Evolutionary conservation across 2,113 vertebrate species (phyloP).

Genomic region (Crypturellus undulatus): DNA sequence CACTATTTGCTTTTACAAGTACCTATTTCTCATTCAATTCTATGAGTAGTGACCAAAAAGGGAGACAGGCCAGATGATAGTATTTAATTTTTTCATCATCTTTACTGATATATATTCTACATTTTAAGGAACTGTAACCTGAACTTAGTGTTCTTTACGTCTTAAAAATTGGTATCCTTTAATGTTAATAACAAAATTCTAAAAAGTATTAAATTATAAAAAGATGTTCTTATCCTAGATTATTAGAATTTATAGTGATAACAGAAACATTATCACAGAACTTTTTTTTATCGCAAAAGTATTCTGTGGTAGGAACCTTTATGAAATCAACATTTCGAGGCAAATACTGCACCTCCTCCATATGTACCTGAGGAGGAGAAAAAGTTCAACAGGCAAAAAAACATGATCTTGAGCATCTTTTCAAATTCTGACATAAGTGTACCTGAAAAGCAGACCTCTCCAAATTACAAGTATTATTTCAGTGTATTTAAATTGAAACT

Average conservation of each 20-base stretch:
- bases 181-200: background rate
- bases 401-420: background rate
- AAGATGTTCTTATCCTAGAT: background rate
- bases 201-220: background rate
- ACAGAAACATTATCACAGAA: background rate
- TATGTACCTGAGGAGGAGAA: background rate
- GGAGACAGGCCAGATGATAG: background rate
- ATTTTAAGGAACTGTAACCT: constrained; percentile 20
- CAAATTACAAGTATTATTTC: background rate
- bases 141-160: background rate
- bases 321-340: background rate
- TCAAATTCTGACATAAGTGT: background rate
- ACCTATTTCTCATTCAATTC: background rate
- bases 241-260: background rate
- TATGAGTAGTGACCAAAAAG: background rate
- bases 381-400: background rate
- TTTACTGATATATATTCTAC: background rate
- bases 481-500: background rate
- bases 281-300: background rate
- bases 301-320: background rate
- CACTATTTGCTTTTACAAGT: constrained; percentile 7
- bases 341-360: background rate
- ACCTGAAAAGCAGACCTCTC: background rate
- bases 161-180: background rate
- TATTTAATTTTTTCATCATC: background rate